These are phyloP conservation scores for Asbolus verrucosus DNA, from an alignment of 1,140 invertebrate genomes.

Conservation along the genomic window DNA sequence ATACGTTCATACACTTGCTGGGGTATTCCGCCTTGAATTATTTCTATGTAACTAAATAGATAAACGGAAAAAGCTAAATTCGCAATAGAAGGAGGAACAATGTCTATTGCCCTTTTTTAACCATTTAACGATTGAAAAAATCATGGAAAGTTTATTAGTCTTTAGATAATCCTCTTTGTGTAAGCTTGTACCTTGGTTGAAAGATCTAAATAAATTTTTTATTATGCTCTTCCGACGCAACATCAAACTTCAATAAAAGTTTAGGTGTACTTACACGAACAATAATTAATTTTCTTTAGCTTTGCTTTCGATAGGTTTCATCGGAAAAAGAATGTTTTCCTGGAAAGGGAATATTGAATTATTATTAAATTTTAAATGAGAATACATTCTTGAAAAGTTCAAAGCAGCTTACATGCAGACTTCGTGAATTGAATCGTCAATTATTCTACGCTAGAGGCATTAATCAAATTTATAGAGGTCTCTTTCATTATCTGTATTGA, in stretches of 20 bases:
- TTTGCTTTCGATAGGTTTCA: no score
- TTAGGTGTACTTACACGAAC: no score
- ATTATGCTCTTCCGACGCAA: no score
- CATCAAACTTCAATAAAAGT: no score
- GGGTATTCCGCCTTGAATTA: neutral
- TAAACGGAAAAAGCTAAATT: neutral
- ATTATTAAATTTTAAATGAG: conserved; percentile 13
- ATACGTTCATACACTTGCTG: neutral
- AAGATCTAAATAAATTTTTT: no score
- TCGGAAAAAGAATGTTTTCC: no score
- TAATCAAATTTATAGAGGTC: conserved; percentile 37
- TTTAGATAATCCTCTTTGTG: no score
- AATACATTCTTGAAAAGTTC: conserved; percentile 9
- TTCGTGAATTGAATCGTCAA: conserved; percentile 22
- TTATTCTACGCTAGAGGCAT: conserved; percentile 23
- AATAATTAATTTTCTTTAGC: no score
- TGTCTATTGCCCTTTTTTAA: no score
- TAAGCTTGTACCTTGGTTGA: no score
- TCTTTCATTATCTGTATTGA: conserved; percentile 17
- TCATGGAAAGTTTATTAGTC: no score
- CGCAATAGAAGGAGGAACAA: no score
- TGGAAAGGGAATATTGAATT: conserved; percentile 7
- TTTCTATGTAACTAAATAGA: neutral
- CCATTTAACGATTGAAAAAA: neutral
- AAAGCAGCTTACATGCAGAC: conserved; percentile 9